Evolutionary conservation across 2,888 invertebrate species (phyloP).

Genomic region (Xestia ashworthii): DNA sequence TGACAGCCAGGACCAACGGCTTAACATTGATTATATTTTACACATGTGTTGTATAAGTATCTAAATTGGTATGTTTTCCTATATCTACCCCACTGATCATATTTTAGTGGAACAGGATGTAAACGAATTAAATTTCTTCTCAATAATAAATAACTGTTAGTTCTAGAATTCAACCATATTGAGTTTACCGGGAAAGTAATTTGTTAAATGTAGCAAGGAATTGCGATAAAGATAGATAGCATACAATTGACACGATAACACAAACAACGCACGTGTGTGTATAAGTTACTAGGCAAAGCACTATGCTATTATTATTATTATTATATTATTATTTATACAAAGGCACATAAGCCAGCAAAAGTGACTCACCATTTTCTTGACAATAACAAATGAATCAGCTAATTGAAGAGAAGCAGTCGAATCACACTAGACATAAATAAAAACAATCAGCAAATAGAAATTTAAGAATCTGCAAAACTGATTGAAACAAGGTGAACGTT

Average conservation of each 20-base stretch:
- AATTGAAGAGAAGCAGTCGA: slow-evolving; percentile 36
- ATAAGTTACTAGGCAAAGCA: background rate
- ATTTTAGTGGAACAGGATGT: background rate
- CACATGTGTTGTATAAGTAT: background rate
- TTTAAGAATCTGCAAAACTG: slow-evolving; percentile 14
- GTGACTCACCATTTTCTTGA: slow-evolving; percentile 5
- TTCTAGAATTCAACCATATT: background rate
- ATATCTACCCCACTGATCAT: background rate
- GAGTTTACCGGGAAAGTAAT: background rate
- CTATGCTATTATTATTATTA: background rate
- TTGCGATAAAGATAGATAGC: no score
- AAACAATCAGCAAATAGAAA: slow-evolving; percentile 18
- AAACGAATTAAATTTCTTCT: slow-evolving; percentile 1
- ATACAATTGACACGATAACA: background rate
- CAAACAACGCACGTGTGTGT: background rate
- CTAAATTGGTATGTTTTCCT: background rate
- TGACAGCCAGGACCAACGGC: no score
- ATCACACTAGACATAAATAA: slow-evolving; percentile 39
- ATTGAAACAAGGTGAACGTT: slow-evolving; percentile 22
- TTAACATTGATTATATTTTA: background rate
- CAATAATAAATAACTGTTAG: background rate
- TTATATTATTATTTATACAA: no score
- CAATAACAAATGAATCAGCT: slow-evolving; percentile 20
- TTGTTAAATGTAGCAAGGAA: background rate
- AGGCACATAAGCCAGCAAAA: background rate